Base-by-base conservation (phyloP, 2,888 invertebrate genomes). In the Leptothorax acervorum region DNA sequence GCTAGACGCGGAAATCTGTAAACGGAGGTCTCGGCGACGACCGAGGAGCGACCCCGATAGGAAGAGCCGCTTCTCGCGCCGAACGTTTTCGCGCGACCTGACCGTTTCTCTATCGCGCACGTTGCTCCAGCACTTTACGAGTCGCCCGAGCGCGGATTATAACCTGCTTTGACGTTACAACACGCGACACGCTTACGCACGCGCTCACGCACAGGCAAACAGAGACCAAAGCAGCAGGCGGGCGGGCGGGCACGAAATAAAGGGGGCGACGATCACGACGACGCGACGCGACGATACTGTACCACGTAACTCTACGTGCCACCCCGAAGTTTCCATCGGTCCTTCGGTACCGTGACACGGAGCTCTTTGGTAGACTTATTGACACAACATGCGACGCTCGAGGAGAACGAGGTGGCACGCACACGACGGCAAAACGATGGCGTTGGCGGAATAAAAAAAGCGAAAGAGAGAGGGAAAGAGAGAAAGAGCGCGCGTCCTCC, bases 1-100 rank as follows among this genome's bases (percentile, higher is more conserved):
- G 87, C 90, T 87, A 91, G 92, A 92, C 92, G 91, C 91, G 91
- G 45, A 92, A 91, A 91, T 92, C 89, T 89, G 89, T 88, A 92
- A 93, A 89, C 90, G 91, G 88, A 93, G 90, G 89, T 89, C 88
- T 88, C 91, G 89, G 18, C 62, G 45, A 62, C 74, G 92, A 89
- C 35, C 31, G 51, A 71, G 68, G 18, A 39, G 90, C 88, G 88
- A 65, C 28, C 90, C 86, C 88, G 87, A 91, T 90, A 85, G 86
- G 85, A 88, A 81, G 83, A 85, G 74, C 85, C 86, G 85, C 83
- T 83, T 89, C 86, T 88, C 48, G 48, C 71, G 48, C 71, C 12
- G 42, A 35, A 15, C 79, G 57, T 31, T 23, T 35, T 11, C 28
- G 15, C 65, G 65, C 71, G 35, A 35, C 35, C 35, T 35, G 4